Base-by-base conservation (phyloP, 2,797 vertebrate species). In the Triplophysa yarkandensis region DNA sequence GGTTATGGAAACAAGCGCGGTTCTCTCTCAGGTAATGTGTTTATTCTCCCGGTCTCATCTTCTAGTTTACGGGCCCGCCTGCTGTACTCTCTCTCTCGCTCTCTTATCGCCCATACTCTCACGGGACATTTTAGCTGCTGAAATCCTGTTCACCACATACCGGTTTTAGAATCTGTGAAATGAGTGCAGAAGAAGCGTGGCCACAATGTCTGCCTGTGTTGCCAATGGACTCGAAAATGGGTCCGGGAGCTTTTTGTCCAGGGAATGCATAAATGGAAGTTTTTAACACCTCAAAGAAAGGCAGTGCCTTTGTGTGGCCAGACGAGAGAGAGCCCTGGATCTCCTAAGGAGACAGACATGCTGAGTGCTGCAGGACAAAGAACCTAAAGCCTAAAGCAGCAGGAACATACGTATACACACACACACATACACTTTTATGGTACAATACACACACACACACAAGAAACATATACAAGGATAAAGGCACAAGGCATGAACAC, bases 271-370 rank as follows among this genome's bases (percentile, higher is more conserved):
- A 93, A 92, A 93, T 93, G 91, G 92, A 92, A 88, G 91, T 93
- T 93, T 93, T 92, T 92, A 93, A 93, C 92, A 93, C 92, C 91
- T 92, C 90, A 92, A 92, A 92, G 90, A 89, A 91, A 83, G 89
- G 87, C 87, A 84, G 87, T 89, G 89, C 86, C 89, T 92, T 93
- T 92, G 91, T 92, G 88, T 88, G 88, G 85, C 87, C 87, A 88
- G 87, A 91, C 90, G 89, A 88, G 91, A 91, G 90, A 89, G 89
- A 88, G 83, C 88, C 88, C 89, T 82, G 87, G 87, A 88, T 92
- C 92, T 92, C 91, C 88, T 72, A 88, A 92, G 92, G 91, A 92
- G 87, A 86, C 86, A 90, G 87, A 90, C 89, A 87, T 86, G 88
- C 88, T 92, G 91, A 93, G 92, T 93, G 91, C 88, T 85, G 86